Conservation (phyloP, 2,797 vertebrate genomes). For the Leuciscus waleckii region DNA sequence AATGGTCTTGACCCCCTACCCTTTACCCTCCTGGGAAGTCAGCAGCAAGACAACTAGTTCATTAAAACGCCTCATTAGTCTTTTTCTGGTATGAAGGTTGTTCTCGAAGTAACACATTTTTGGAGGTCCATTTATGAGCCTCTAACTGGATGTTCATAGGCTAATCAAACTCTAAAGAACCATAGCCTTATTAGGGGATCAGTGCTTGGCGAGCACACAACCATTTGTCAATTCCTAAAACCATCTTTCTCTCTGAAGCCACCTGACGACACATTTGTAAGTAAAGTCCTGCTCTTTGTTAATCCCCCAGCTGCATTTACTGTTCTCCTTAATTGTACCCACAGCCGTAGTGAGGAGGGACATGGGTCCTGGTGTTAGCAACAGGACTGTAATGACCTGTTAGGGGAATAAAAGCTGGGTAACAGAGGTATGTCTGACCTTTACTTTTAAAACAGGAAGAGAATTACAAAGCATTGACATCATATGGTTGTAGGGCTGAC, state of each 20-base stretch:
- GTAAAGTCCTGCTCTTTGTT: constrained; percentile 28
- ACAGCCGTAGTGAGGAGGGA: constrained; percentile 67
- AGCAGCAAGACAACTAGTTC: constrained; percentile 48
- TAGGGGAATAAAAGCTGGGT: constrained; percentile 62
- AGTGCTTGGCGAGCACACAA: constrained; percentile 3
- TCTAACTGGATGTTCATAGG: constrained; percentile 42
- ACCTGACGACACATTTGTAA: constrained; percentile 32
- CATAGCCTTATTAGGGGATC: constrained; percentile 28
- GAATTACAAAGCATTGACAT: constrained; percentile 58
- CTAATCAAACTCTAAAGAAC: constrained; percentile 46
- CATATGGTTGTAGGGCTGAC: constrained; percentile 57
- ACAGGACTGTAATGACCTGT: constrained; percentile 62
- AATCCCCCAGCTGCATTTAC: constrained; percentile 24
- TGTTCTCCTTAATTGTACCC: constrained; percentile 64
- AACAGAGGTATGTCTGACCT: constrained; percentile 46
- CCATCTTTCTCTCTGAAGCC: constrained; percentile 29
- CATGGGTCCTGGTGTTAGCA: constrained; percentile 64
- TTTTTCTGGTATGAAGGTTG: constrained; percentile 44
- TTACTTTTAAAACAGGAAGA: constrained; percentile 62
- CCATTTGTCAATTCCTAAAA: constrained; percentile 22
- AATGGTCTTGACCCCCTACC: constrained; percentile 45
- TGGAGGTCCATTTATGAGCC: constrained; percentile 43
- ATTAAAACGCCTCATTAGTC: constrained; percentile 59
- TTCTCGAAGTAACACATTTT: constrained; percentile 47
- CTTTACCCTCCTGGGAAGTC: constrained; percentile 39